phyloP scores from a whole-genome alignment of 2,113 vertebrate species.

The Myocastor coypus region DNA sequence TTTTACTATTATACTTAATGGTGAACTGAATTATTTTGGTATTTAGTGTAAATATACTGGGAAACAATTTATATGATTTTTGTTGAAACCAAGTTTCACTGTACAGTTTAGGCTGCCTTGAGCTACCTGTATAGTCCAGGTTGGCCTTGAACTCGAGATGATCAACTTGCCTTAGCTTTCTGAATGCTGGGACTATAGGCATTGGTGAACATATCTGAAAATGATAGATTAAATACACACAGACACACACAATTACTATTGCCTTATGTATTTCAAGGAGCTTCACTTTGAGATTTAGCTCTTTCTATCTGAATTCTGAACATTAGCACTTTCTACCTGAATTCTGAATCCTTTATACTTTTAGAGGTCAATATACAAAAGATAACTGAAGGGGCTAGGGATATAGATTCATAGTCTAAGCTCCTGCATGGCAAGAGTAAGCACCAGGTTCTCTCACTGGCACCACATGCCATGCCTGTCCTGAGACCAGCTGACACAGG shows the following conservation, averaged over 20 bases:
- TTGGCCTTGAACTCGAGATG: neutral
- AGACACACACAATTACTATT: neutral
- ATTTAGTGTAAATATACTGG: neutral
- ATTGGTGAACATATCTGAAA: neutral
- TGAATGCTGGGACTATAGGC: neutral
- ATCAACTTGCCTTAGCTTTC: neutral
- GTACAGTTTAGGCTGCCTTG: neutral
- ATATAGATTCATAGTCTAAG: too few relatives aligned
- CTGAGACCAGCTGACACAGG: too few relatives aligned
- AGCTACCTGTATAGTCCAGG: neutral
- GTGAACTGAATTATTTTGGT: neutral
- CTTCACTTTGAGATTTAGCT: neutral
- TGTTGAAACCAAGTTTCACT: neutral
- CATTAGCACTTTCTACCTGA: neutral
- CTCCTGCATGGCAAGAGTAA: too few relatives aligned
- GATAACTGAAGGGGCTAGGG: too few relatives aligned
- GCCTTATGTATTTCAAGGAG: neutral
- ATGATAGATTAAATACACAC: neutral
- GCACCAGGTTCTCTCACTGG: too few relatives aligned
- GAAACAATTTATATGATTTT: neutral
- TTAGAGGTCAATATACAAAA: neutral
- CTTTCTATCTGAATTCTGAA: neutral
- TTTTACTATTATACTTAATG: neutral
- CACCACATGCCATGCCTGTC: too few relatives aligned
- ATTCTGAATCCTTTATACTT: neutral